A percentile compares a stretch with the other conserved stretches of the same genome.
Evolutionary conservation across 2,797 vertebrate genomes (phyloP).

Genomic region (Enteromius unitaeniatus): DNA sequence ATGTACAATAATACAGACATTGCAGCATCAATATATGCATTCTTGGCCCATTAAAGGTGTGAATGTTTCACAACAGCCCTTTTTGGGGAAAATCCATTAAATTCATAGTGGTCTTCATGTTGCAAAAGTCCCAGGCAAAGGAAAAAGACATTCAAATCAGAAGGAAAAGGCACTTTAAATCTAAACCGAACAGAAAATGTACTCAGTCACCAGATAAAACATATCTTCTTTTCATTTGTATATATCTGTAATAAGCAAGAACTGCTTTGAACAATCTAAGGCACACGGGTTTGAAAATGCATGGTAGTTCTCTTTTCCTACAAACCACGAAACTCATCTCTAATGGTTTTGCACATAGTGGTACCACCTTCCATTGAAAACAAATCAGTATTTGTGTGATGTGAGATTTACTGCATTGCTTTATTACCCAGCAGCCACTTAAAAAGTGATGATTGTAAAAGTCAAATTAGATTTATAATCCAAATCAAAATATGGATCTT

Average conservation of each 20-base stretch:
- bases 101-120: slow-evolving; percentile 23
- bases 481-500: slow-evolving; percentile 14
- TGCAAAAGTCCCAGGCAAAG: neutral
- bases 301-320: slow-evolving; percentile 11
- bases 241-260: neutral
- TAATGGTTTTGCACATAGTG: slow-evolving; percentile 1
- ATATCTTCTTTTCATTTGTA: neutral
- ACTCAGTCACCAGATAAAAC: neutral
- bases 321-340: slow-evolving; percentile 8
- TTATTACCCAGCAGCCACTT: slow-evolving; percentile 10
- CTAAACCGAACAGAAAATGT: neutral
- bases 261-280: neutral
- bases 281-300: slow-evolving; percentile 36
- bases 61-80: neutral
- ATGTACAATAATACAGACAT: neutral
- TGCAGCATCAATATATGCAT: neutral
- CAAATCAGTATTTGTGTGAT: slow-evolving; percentile 10
- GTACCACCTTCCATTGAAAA: slow-evolving; percentile 6
- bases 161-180: slow-evolving; percentile 27
- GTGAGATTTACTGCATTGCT: neutral
- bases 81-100: neutral
- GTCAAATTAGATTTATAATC: slow-evolving; percentile 14
- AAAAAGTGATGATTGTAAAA: slow-evolving; percentile 8
- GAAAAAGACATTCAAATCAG: neutral
- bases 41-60: neutral